phyloP scores from a whole-genome alignment of 2,113 vertebrate species.

The Sorex araneus region DNA sequence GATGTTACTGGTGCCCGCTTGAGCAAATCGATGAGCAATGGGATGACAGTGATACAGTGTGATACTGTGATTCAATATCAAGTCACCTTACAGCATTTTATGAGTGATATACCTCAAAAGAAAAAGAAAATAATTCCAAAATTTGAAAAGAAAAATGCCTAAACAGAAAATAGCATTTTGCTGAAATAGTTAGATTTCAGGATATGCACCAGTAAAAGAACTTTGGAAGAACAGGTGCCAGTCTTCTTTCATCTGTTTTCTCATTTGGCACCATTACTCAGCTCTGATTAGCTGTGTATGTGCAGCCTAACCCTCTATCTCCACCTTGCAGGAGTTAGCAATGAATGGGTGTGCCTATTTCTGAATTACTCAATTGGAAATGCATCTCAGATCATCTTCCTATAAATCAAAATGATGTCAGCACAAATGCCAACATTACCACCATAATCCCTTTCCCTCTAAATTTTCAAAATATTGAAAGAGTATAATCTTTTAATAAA shows the following conservation, averaged over 20 bases:
- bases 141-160: background rate
- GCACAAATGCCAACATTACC: background rate
- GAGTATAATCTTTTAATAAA: background rate
- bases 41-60: too few relatives aligned
- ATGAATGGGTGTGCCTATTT: slow-evolving; percentile 12
- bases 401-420: background rate
- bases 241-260: slow-evolving; percentile 8
- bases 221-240: background rate
- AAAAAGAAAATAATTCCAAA: background rate
- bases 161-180: background rate
- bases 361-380: slow-evolving; percentile 60
- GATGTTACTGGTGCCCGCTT: too few relatives aligned
- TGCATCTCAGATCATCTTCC: slow-evolving; percentile 44
- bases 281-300: background rate
- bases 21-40: too few relatives aligned
- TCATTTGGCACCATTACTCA: slow-evolving; percentile 46
- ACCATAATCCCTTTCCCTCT: background rate
- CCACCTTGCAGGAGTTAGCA: slow-evolving; percentile 27
- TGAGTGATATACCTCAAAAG: background rate
- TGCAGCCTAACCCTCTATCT: background rate
- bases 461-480: background rate
- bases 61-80: too few relatives aligned
- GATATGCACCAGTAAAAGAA: background rate
- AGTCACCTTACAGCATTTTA: background rate
- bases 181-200: background rate